Conservation (phyloP, 2,888 invertebrate species). For the Orthonevra nobilis region DNA sequence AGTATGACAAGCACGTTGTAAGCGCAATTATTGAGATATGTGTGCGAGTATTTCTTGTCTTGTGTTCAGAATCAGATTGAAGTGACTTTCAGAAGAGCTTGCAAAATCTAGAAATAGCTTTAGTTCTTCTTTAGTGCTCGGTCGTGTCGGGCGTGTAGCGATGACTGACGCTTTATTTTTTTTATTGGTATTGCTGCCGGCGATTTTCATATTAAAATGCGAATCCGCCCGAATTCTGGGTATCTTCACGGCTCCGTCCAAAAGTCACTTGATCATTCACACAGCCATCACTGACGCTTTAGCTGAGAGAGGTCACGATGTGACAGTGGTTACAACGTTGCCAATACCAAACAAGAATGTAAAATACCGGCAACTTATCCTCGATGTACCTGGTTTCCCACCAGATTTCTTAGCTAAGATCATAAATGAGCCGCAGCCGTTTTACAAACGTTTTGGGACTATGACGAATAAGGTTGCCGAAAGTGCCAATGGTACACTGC, state of each 20-base stretch:
- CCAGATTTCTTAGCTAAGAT: conserved; percentile 16
- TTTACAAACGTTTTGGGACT: conserved; percentile 17
- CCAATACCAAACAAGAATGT: conserved; percentile 28
- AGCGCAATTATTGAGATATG: too few relatives aligned
- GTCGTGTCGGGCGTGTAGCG: too few relatives aligned
- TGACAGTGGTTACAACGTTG: conserved; percentile 54
- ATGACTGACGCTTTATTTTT: too few relatives aligned
- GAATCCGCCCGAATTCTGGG: conserved; percentile 56
- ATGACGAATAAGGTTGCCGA: background rate
- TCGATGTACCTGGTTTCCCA: conserved; percentile 13
- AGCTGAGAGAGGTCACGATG: conserved; percentile 71
- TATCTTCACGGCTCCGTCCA: conserved; percentile 68
- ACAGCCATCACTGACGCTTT: conserved; percentile 70
- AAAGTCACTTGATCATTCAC: conserved; percentile 71
- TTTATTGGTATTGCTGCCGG: too few relatives aligned
- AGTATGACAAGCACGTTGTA: too few relatives aligned
- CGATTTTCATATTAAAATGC: conserved; percentile 2
- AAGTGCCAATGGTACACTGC: conserved; percentile 31
- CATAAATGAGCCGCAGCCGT: conserved; percentile 18
- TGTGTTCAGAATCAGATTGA: too few relatives aligned
- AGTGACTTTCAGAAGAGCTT: too few relatives aligned
- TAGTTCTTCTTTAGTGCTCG: too few relatives aligned
- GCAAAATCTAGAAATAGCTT: too few relatives aligned
- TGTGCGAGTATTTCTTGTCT: too few relatives aligned
- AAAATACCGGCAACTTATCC: conserved; percentile 34